phyloP scores from a whole-genome alignment of 2,888 invertebrate genomes.

The Standfussiana lucernea region DNA sequence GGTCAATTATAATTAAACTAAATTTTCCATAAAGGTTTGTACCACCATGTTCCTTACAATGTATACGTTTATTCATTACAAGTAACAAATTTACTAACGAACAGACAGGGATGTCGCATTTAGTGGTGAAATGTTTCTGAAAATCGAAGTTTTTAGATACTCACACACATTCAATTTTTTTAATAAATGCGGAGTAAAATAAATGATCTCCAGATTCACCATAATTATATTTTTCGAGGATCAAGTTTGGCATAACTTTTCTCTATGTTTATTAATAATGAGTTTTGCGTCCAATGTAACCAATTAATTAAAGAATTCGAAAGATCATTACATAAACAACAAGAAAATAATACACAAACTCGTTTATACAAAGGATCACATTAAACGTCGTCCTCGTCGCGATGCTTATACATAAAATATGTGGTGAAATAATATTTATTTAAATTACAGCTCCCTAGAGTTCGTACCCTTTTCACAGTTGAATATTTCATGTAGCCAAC shows the following conservation, averaged over 20 bases:
- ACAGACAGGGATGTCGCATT: not conserved
- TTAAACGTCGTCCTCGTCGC: slow-evolving; percentile 33
- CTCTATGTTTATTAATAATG: not conserved
- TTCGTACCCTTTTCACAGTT: slow-evolving; percentile 72
- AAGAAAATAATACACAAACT: slow-evolving; percentile 4
- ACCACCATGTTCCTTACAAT: no score
- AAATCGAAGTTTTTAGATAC: not conserved
- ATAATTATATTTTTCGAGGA: not conserved
- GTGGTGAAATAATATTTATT: slow-evolving; percentile 83
- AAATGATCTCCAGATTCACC: not conserved
- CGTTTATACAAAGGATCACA: slow-evolving; percentile 14
- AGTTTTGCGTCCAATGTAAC: not conserved
- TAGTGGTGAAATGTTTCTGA: not conserved
- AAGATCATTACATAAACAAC: not conserved
- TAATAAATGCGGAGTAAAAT: not conserved
- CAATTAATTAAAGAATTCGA: not conserved
- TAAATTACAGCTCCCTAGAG: slow-evolving; percentile 79
- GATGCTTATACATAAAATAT: slow-evolving; percentile 77
- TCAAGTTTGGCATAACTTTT: not conserved
- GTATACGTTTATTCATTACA: no score
- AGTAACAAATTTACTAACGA: not conserved
- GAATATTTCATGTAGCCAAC: slow-evolving; percentile 76
- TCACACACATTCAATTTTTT: not conserved
- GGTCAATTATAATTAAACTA: not conserved
- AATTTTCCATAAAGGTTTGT: not conserved